Evolutionary conservation across 2,113 vertebrate genomes (phyloP), one percentile per base, ranked within the genome.

Genomic region (Leucopsar rothschildi): DNA sequence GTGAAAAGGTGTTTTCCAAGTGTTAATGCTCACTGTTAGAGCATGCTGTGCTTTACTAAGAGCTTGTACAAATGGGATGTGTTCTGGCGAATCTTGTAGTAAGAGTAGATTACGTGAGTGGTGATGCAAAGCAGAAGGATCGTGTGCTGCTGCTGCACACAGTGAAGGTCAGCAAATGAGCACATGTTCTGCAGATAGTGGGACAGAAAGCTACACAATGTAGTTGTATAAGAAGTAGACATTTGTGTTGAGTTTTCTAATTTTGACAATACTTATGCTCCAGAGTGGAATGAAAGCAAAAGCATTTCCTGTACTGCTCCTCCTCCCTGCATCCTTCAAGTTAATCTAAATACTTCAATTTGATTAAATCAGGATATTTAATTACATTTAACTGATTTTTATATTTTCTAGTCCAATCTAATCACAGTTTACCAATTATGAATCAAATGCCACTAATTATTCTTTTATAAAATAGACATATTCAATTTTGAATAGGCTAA

Each of bases 1-100:
- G 69, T 83, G 75, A 69, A 86, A 92, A 90, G 49, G 21, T 77
- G 40, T 93, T 95, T 96, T 84, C 22, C 69, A 93, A 27, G 69
- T 35, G 81, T 65, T 81, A 91, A 40, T 19, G 39, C 16, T 91
- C 45, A n/a, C 37, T 75, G 28, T 81, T 61, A 73, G 87, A 50
- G 73, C 20, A 65, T n/a, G 49, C 59, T 81, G 45, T 86, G 81
- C 44, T 93, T 90, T 84, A 71, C 87, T 61, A 93, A 80, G 92
- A 59, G 75, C 45, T 88, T 78, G 82, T 42, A 91, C 71, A 91
- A 94, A 53, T 52, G 73, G 61, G 45, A 64, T 63, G 57, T 78
- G 82, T 77, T 88, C 70, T 64, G 35, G 53, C 55, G 71, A 90
- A 85, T 76, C 73, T 88, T 68, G 63, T 17, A 66, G 27, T 66